These are phyloP conservation scores for Chroicocephalus ridibundus DNA, from an alignment of 2,113 vertebrate genomes.

Conservation along the genomic window DNA sequence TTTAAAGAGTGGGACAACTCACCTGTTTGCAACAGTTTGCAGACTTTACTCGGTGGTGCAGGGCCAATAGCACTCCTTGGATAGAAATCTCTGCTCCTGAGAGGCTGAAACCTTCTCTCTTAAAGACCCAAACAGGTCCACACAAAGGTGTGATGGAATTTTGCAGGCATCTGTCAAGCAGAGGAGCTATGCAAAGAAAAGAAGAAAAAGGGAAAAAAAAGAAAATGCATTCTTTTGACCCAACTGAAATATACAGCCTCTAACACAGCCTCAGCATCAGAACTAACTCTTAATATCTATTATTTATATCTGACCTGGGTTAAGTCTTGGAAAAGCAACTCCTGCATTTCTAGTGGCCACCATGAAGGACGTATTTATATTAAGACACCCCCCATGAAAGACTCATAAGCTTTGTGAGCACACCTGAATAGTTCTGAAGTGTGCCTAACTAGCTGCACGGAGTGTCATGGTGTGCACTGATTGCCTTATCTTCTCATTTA, in stretches of 20 bases:
- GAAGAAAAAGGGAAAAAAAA: background rate
- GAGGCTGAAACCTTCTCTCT: slow-evolving; percentile 76
- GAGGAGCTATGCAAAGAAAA: slow-evolving; percentile 56
- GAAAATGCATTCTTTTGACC: slow-evolving; percentile 66
- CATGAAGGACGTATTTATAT: slow-evolving; percentile 82
- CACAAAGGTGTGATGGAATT: slow-evolving; percentile 72
- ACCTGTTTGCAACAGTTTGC: slow-evolving; percentile 76
- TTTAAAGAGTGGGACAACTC: slow-evolving; percentile 71
- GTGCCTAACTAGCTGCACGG: slow-evolving; percentile 87
- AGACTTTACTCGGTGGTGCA: slow-evolving; percentile 68
- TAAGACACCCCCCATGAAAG: slow-evolving; percentile 78
- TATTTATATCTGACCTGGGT: slow-evolving; percentile 80
- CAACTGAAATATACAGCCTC: slow-evolving; percentile 55
- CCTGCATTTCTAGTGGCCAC: slow-evolving; percentile 80
- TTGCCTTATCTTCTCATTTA: slow-evolving; percentile 99
- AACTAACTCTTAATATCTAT: slow-evolving; percentile 75
- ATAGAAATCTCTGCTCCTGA: slow-evolving; percentile 72
- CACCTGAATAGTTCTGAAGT: slow-evolving; percentile 91
- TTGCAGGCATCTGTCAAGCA: slow-evolving; percentile 78
- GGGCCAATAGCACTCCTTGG: slow-evolving; percentile 72
- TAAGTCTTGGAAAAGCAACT: slow-evolving; percentile 75
- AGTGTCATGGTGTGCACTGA: slow-evolving; percentile 92
- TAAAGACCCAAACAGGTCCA: slow-evolving; percentile 74
- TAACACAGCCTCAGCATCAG: slow-evolving; percentile 49
- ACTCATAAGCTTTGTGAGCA: slow-evolving; percentile 75